Evolutionary conservation across 2,888 invertebrate genomes (phyloP).

Genomic region (Eupithecia dodoneata): DNA sequence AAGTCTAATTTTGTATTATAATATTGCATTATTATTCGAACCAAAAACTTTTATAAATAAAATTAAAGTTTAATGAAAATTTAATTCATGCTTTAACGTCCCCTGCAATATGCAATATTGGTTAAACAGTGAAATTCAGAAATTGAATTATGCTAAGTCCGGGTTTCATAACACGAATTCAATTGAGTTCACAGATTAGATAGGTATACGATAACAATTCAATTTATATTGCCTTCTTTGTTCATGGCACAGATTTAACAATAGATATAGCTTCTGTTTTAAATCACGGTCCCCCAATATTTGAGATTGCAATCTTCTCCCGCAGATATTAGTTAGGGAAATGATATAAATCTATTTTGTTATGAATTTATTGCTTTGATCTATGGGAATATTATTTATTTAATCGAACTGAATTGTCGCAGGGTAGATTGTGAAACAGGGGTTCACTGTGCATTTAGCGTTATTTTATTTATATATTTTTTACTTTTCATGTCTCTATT

Average conservation of each 20-base stretch:
- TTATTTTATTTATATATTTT: background rate
- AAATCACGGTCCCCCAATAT: conserved; percentile 69
- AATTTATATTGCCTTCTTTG: conserved; percentile 53
- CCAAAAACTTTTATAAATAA: background rate
- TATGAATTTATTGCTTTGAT: conserved; percentile 32
- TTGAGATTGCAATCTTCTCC: conserved; percentile 54
- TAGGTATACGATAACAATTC: conserved; percentile 48
- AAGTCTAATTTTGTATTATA: background rate
- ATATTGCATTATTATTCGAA: background rate
- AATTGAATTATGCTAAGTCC: conserved; percentile 75
- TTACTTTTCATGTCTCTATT: background rate
- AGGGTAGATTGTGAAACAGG: conserved; percentile 14
- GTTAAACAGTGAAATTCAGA: conserved; percentile 59
- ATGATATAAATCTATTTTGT: conserved; percentile 63
- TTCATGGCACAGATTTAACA: conserved; percentile 42
- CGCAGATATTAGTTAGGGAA: conserved; percentile 59
- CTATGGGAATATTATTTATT: conserved; percentile 26
- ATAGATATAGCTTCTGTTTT: conserved; percentile 62
- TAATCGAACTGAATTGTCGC: conserved; percentile 14
- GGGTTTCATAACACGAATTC: conserved; percentile 31
- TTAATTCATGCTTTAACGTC: background rate
- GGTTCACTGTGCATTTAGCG: background rate
- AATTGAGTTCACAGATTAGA: conserved; percentile 42
- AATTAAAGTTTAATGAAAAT: background rate
- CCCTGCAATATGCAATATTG: conserved; percentile 2